Evolutionary conservation across 1,140 invertebrate species (phyloP).

Genomic region (Papilio glaucus): DNA sequence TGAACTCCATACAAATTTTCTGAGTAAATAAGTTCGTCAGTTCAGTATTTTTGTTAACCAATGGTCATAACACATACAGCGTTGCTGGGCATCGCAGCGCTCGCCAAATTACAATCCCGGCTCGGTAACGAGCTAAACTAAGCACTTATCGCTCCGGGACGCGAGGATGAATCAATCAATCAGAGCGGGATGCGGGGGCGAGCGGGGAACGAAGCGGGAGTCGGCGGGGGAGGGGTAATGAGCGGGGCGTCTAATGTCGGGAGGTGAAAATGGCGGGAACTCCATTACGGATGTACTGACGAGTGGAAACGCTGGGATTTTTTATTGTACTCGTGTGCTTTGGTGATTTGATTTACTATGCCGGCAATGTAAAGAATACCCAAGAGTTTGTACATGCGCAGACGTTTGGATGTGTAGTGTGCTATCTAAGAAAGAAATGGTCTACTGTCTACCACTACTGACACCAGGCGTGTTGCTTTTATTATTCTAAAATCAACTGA

Average conservation of each 20-base stretch:
- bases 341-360: not conserved
- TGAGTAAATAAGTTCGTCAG: too few species aligned
- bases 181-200: conserved; percentile 52
- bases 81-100: conserved; percentile 9
- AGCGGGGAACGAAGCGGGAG: conserved; percentile 37
- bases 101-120: conserved; percentile 44
- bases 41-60: not conserved
- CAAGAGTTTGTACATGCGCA: too few species aligned
- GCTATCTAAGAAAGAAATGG: too few species aligned
- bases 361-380: too few species aligned
- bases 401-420: too few species aligned
- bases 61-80: too few species aligned
- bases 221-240: conserved; percentile 36
- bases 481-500: too few species aligned
- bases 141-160: conserved; percentile 66
- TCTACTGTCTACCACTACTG: too few species aligned
- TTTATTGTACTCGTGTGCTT: not conserved
- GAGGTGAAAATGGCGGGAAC: conserved; percentile 38
- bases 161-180: conserved; percentile 69
- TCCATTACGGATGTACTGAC: conserved; percentile 39
- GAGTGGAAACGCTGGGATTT: conserved; percentile 1
- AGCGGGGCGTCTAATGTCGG: conserved; percentile 39
- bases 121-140: conserved; percentile 67
- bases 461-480: too few species aligned
- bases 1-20: too few species aligned